Evolutionary conservation across 2,888 invertebrate genomes (phyloP).

Genomic region (Melanostoma scalare): DNA sequence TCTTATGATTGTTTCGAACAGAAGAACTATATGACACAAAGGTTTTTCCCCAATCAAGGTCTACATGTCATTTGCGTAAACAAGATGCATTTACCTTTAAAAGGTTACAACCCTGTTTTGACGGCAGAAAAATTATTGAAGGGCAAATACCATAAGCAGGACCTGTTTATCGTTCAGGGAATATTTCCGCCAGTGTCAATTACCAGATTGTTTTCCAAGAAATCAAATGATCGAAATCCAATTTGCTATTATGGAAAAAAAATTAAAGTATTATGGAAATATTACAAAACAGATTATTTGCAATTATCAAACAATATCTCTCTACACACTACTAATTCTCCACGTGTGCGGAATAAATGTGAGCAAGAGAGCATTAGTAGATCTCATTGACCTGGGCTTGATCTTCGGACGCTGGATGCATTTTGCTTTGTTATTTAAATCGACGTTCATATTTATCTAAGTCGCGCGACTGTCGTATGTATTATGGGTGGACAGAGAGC

Average conservation of each 20-base stretch:
- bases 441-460: not conserved
- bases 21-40: not conserved
- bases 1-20: no score
- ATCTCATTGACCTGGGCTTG: slow-evolving; percentile 64
- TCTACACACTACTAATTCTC: slow-evolving; percentile 11
- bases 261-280: slow-evolving; percentile 9
- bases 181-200: slow-evolving; percentile 15
- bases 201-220: not conserved
- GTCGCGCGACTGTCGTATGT: not conserved
- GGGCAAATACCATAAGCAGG: not conserved
- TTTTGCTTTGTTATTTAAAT: slow-evolving; percentile 15
- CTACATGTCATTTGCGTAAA: not conserved
- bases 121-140: slow-evolving; percentile 21
- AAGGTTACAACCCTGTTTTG: slow-evolving; percentile 27
- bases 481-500: slow-evolving; percentile 47
- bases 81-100: slow-evolving; percentile 12
- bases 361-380: slow-evolving; percentile 4
- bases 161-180: slow-evolving; percentile 15
- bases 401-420: slow-evolving; percentile 61
- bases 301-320: not conserved
- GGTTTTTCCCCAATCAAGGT: slow-evolving; percentile 29
- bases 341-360: slow-evolving; percentile 5
- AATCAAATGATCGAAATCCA: not conserved
- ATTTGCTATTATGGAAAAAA: no score
- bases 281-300: slow-evolving; percentile 6